A percentile compares a stretch with the other conserved stretches of the same genome.
Conservation (phyloP, 2,888 invertebrate genomes). For the Deilephila porcellus region DNA sequence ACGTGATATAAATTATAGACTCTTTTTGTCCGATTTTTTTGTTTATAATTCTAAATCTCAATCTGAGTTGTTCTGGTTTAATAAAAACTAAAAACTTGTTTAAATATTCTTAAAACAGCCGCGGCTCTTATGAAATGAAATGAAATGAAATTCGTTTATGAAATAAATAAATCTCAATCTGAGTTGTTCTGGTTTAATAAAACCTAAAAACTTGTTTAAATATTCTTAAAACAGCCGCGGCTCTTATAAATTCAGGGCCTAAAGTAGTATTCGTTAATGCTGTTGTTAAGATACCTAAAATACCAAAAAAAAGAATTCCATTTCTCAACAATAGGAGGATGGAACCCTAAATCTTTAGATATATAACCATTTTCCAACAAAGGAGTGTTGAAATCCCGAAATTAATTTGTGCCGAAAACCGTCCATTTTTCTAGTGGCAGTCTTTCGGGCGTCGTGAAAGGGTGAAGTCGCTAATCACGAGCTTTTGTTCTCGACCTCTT, state of each 20-base stretch:
- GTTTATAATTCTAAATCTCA: no score
- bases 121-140: no score
- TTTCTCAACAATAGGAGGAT: background rate
- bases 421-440: conserved; percentile 10
- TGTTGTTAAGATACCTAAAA: background rate
- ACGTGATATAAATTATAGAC: no score
- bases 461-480: conserved; percentile 19
- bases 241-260: background rate
- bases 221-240: no score
- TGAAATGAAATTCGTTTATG: no score
- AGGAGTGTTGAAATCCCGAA: conserved; percentile 8
- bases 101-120: no score
- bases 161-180: no score
- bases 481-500: background rate
- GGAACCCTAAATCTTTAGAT: conserved; percentile 9
- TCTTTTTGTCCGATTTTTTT: no score
- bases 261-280: background rate
- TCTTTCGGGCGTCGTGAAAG: conserved; percentile 15
- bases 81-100: no score
- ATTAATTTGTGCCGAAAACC: conserved; percentile 20
- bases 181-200: no score
- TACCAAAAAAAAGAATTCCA: background rate
- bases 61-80: no score
- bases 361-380: conserved; percentile 12
- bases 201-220: no score